phyloP scores from a whole-genome alignment of 1,140 invertebrate genomes.

The Manduca sexta region DNA sequence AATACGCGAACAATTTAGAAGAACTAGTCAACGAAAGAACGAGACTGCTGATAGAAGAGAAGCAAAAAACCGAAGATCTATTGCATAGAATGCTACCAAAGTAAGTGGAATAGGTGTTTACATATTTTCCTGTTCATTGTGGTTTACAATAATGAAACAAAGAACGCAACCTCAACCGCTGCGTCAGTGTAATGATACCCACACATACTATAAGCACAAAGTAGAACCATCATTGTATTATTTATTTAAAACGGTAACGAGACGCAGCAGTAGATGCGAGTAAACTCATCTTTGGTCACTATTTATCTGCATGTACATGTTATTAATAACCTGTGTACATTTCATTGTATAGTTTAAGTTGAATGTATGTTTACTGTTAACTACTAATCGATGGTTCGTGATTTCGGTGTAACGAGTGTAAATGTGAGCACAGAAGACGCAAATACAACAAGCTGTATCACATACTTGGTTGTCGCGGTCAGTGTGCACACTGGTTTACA shows the following conservation, averaged over 20 bases:
- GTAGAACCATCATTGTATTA: too few relatives aligned
- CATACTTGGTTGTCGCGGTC: slow-evolving; percentile 34
- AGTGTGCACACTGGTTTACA: slow-evolving; percentile 65
- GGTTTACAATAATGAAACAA: too few relatives aligned
- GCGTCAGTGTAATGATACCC: too few relatives aligned
- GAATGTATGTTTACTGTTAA: slow-evolving; percentile 12
- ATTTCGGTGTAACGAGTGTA: slow-evolving; percentile 41
- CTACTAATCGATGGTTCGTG: slow-evolving; percentile 47
- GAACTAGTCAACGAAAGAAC: slow-evolving; percentile 93
- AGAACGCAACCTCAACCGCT: too few relatives aligned
- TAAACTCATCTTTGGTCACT: background rate
- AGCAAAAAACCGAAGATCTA: slow-evolving; percentile 94
- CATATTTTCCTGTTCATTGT: too few relatives aligned
- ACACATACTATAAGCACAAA: too few relatives aligned
- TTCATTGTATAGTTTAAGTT: slow-evolving; percentile 24
- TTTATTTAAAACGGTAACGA: too few relatives aligned
- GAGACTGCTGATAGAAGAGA: slow-evolving; percentile 90
- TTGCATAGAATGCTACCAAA: slow-evolving; percentile 94
- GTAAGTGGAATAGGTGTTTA: slow-evolving; percentile 68
- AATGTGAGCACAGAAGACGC: slow-evolving; percentile 56
- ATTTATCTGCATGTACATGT: slow-evolving; percentile 23
- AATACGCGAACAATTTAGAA: slow-evolving; percentile 95
- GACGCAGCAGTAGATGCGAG: too few relatives aligned
- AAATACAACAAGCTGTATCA: slow-evolving; percentile 67
- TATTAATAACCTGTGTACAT: slow-evolving; percentile 17